Conservation (phyloP, 2,113 vertebrate species). For the Triplophysa tibetana region DNA sequence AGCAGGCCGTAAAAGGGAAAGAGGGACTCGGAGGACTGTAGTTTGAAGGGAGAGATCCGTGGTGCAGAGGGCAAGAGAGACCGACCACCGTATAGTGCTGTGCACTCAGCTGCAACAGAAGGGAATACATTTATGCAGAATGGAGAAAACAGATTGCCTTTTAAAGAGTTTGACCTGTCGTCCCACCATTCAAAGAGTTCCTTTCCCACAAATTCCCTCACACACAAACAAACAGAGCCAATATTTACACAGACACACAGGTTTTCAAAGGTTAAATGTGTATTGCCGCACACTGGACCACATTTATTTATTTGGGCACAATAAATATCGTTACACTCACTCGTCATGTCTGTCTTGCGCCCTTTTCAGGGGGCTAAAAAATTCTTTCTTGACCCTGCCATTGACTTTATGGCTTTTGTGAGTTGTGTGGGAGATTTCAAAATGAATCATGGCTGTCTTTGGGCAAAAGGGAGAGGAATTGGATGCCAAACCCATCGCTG, state of each 20-base stretch:
- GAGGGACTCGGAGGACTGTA: constrained; percentile 37
- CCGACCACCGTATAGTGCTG: constrained; percentile 52
- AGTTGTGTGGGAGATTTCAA: constrained; percentile 4
- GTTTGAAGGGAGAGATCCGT: constrained; percentile 39
- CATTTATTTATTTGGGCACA: constrained; percentile 40
- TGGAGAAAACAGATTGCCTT: constrained; percentile 64
- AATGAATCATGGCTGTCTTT: constrained; percentile 33
- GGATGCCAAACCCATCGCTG: constrained; percentile 22
- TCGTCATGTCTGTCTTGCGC: constrained; percentile 36
- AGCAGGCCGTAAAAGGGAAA: constrained; percentile 51
- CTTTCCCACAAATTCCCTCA: constrained; percentile 36
- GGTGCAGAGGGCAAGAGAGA: constrained; percentile 32
- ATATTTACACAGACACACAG: constrained; percentile 40
- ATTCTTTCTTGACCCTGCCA: neutral
- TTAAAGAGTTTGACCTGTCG: constrained; percentile 60
- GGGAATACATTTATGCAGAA: constrained; percentile 56
- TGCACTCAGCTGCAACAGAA: constrained; percentile 51
- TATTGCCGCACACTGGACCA: constrained; percentile 13
- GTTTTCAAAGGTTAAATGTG: constrained; percentile 38
- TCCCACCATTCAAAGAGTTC: constrained; percentile 45
- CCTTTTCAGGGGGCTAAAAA: neutral
- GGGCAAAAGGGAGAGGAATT: constrained; percentile 21
- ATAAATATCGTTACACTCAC: constrained; percentile 32
- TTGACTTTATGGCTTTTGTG: neutral
- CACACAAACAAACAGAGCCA: constrained; percentile 35